Base-by-base conservation (phyloP, 2,797 vertebrate genomes). In the Argyrosomus regius region DNA sequence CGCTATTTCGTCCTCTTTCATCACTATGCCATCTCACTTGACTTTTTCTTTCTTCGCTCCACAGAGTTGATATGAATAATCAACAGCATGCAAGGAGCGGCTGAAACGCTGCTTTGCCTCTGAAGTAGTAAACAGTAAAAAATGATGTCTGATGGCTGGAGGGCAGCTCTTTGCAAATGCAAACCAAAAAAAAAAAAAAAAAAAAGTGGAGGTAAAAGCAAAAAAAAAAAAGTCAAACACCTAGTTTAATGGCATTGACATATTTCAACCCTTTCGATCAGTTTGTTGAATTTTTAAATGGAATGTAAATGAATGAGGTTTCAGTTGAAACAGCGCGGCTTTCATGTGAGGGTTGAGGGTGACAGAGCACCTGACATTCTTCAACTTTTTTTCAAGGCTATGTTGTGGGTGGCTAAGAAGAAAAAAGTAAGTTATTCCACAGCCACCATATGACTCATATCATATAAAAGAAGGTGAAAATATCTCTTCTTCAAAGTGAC, bases 1-100 rank as follows among this genome's bases (percentile, higher is more conserved):
- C 53, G 60, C 60, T 65, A 82, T 91, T 89, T 90, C 87, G 13
- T 31, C 75, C 90, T 90, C 91, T 92, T 93, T 93, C 93, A 93
- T 93, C 92, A 93, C 86, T 69, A 31, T 3, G 50, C 83, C 87
- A 70, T 90, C 83, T 85, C 78, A 72, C 77, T 86, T 87, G 76
- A 87, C 80, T 83, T 85, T 80, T 67, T 72, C 74, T 85, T 77
- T 75, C 59, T 78, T 83, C 60, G n/a, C 81, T 87, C 53, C 72
- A 66, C 62, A 26, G 59, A 82, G 75, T 87, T 77, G 78, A 87
- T 87, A 86, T 91, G 80, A 93, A 91, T 91, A 91, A 92, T 91
- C 86, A 88, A 90, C 79, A 83, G 78, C 68, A 14, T 60, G 75
- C 65, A 18, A 20, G 63, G 41, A 87, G 84, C 26, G 3, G 66